Conservation (phyloP, 1,140 invertebrate genomes). For the Bacillus rossius region DNA sequence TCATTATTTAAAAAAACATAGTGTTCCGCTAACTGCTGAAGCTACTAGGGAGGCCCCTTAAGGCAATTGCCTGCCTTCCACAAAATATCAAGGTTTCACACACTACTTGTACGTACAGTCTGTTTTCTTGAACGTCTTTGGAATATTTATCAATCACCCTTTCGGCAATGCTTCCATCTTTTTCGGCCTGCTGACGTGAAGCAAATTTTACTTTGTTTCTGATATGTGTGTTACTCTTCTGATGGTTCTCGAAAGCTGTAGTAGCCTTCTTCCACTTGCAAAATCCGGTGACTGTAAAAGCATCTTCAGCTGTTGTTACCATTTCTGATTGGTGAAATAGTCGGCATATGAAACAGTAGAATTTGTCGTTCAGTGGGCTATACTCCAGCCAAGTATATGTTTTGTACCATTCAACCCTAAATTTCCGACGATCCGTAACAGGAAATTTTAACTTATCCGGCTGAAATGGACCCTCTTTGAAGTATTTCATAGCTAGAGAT, state of each 20-base stretch:
- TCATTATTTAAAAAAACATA: too few relatives aligned
- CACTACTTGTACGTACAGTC: neutral
- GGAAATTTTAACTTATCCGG: neutral
- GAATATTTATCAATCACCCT: neutral
- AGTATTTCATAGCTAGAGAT: constrained; percentile 1
- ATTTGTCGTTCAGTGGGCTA: neutral
- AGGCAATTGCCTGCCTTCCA: constrained; percentile 5
- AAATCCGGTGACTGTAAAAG: neutral
- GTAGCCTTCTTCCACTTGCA: constrained; percentile 5
- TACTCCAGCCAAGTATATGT: constrained; percentile 3
- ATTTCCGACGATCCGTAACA: neutral
- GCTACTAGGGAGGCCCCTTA: too few relatives aligned
- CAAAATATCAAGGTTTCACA: constrained; percentile 7
- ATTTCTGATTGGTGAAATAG: neutral
- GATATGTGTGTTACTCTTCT: neutral
- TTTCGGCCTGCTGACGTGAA: constrained; percentile 1
- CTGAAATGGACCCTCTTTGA: constrained; percentile 2
- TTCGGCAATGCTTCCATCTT: neutral
- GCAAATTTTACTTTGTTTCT: constrained; percentile 3
- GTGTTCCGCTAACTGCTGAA: too few relatives aligned
- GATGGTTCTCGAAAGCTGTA: neutral
- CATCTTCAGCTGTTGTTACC: constrained; percentile 6
- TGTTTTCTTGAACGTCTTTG: constrained; percentile 3
- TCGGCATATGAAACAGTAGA: constrained; percentile 6
- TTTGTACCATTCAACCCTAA: constrained; percentile 2